Percentiles rank a stretch among this genome's conserved stretches.
Evolutionary conservation across 2,797 vertebrate genomes (phyloP).

Genomic region (Aphelocoma californica): DNA sequence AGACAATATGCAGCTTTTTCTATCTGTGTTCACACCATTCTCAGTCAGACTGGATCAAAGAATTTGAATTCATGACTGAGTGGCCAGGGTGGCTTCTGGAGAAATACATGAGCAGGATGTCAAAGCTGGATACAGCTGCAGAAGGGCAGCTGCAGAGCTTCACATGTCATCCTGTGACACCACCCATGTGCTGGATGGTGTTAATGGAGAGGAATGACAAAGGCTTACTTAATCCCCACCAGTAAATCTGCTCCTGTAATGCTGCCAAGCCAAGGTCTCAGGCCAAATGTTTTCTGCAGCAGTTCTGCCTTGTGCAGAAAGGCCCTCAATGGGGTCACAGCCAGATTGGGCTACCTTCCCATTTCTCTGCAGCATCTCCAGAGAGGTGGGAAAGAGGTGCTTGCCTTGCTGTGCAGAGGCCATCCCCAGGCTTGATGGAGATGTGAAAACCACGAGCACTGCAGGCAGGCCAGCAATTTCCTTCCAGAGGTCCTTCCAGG

Average conservation of each 20-base stretch:
- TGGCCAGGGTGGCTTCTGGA: not conserved
- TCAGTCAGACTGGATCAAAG: not conserved
- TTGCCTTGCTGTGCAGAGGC: not conserved
- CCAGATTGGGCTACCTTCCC: not conserved
- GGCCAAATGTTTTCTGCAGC: not conserved
- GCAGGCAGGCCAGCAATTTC: not conserved
- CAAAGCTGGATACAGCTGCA: not conserved
- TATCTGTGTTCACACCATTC: not conserved
- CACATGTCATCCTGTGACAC: not conserved
- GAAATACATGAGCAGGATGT: not conserved
- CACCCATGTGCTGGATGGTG: not conserved
- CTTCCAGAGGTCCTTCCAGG: not conserved
- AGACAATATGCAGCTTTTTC: not conserved
- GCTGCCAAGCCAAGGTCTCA: not conserved
- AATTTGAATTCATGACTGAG: not conserved
- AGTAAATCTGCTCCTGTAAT: not conserved
- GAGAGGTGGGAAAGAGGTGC: not conserved
- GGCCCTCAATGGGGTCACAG: not conserved
- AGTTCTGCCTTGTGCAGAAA: not conserved
- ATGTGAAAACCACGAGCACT: not conserved
- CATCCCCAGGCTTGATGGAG: not conserved
- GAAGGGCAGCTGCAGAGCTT: not conserved
- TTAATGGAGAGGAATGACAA: slow-evolving; percentile 32
- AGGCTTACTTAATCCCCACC: not conserved
- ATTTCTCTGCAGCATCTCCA: not conserved